A percentile compares a stretch with the other conserved stretches of the same genome.
Evolutionary conservation across 2,888 invertebrate genomes (phyloP).

Genomic region (Psylliodes chrysocephalus): DNA sequence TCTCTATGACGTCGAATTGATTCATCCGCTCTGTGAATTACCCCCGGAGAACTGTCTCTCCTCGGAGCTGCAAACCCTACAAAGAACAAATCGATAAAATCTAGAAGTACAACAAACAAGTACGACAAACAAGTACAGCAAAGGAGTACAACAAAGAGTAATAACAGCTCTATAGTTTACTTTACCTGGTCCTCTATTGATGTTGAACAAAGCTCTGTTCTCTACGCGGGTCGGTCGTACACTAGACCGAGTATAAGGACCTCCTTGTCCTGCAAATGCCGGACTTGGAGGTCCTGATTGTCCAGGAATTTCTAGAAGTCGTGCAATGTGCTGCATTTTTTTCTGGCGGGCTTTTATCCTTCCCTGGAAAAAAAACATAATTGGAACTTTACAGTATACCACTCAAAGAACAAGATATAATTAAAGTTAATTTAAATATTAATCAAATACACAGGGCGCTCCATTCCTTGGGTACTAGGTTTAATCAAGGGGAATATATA

Average conservation of each 20-base stretch:
- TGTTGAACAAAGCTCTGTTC: conserved; percentile 60
- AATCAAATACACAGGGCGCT: no score
- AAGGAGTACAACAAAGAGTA: neutral
- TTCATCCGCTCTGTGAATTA: conserved; percentile 60
- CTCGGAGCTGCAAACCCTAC: conserved; percentile 63
- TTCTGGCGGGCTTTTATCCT: conserved; percentile 94
- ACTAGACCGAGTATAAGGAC: conserved; percentile 56
- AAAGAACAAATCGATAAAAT: neutral
- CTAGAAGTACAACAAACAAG: neutral
- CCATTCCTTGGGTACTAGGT: no score
- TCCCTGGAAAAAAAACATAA: conserved; percentile 72
- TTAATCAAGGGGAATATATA: no score
- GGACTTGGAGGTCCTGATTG: conserved; percentile 65
- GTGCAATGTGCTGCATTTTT: conserved; percentile 96
- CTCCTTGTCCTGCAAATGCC: conserved; percentile 62
- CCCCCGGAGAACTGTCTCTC: conserved; percentile 61
- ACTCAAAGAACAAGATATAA: no score
- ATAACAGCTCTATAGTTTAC: neutral
- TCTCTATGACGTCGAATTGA: conserved; percentile 48
- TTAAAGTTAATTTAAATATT: no score
- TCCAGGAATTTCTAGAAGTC: conserved; percentile 85
- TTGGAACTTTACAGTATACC: no score
- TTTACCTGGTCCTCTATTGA: conserved; percentile 59
- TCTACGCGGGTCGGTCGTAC: conserved; percentile 55
- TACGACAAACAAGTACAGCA: no score